Percentiles rank a stretch among this genome's conserved stretches.
These are phyloP conservation scores for Coremacera marginata DNA, from an alignment of 2,888 invertebrate genomes.

Conservation along the genomic window DNA sequence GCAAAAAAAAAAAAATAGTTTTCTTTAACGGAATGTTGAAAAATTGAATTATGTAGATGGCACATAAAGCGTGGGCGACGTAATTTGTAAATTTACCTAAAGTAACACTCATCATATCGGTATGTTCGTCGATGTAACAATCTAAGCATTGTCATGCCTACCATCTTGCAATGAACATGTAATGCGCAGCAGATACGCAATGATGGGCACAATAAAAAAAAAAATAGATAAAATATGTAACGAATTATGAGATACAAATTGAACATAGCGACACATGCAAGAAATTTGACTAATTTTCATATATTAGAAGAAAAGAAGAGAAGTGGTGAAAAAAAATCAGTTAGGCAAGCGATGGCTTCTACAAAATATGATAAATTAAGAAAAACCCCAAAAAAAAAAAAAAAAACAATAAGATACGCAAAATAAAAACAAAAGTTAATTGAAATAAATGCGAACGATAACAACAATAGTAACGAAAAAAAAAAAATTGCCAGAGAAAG, in stretches of 20 bases:
- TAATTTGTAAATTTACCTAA: background rate
- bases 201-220: slow-evolving; percentile 36
- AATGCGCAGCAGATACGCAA: slow-evolving; percentile 36
- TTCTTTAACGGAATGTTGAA: background rate
- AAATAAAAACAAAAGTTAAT: slow-evolving; percentile 8
- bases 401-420: background rate
- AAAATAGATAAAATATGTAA: background rate
- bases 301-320: slow-evolving; percentile 3
- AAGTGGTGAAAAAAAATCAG: background rate
- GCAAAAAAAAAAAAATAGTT: too few species aligned
- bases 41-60: too few species aligned
- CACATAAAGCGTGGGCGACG: background rate
- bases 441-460: background rate
- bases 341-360: background rate
- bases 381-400: background rate
- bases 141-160: background rate
- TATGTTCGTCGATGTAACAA: background rate
- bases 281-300: slow-evolving; percentile 14
- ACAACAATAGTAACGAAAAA: slow-evolving; percentile 14
- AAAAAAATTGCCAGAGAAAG: slow-evolving; percentile 45
- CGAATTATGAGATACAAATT: slow-evolving; percentile 10
- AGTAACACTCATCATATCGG: background rate
- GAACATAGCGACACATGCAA: background rate
- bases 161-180: background rate
- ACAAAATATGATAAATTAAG: background rate